phyloP scores from a whole-genome alignment of 2,888 invertebrate genomes.

The Callosobruchus maculatus region DNA sequence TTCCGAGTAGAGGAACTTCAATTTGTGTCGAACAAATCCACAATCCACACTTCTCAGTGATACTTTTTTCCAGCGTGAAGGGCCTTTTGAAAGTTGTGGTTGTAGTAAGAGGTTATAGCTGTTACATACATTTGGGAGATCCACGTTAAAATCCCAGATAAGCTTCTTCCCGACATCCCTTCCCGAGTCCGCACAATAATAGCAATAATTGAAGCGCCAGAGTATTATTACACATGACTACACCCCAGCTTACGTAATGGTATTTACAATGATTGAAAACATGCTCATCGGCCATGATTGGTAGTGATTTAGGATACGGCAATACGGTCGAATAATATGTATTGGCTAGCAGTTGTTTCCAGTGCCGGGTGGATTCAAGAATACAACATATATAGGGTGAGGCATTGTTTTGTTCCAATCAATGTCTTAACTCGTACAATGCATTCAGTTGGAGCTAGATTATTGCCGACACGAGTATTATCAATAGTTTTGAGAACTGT shows the following conservation, averaged over 20 bases:
- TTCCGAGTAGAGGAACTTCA: background rate
- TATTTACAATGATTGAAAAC: slow-evolving; percentile 50
- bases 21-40: background rate
- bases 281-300: slow-evolving; percentile 40
- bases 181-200: slow-evolving; percentile 44
- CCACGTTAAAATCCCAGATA: slow-evolving; percentile 45
- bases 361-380: background rate
- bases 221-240: slow-evolving; percentile 48
- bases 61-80: background rate
- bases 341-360: background rate
- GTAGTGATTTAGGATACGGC: background rate
- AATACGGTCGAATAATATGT: background rate
- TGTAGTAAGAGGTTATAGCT: slow-evolving; percentile 25
- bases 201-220: slow-evolving; percentile 47
- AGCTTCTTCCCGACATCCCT: slow-evolving; percentile 36
- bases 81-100: background rate
- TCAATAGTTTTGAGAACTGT: too few species aligned
- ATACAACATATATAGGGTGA: too few species aligned
- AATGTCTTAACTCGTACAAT: too few species aligned
- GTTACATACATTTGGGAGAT: slow-evolving; percentile 38
- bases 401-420: too few species aligned
- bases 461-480: too few species aligned
- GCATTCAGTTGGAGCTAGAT: too few species aligned
- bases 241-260: slow-evolving; percentile 46
- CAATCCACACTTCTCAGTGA: too few species aligned